Conservation (phyloP, 2,113 vertebrate species). For the Otis tarda region DNA sequence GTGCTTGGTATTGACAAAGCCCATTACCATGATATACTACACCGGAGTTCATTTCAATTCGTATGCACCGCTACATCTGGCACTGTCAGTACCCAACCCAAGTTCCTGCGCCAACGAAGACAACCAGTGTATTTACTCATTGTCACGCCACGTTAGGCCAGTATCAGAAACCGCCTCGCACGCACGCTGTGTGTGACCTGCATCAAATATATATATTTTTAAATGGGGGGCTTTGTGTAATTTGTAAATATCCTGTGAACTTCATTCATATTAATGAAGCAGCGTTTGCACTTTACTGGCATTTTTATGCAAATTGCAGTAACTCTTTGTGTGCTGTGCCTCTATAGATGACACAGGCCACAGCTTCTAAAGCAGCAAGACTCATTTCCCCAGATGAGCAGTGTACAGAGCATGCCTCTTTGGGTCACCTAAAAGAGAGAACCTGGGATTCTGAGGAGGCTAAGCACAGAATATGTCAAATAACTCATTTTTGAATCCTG, state of each 20-base stretch:
- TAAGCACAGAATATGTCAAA: not conserved
- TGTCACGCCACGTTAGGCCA: not conserved
- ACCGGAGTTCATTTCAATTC: slow-evolving; percentile 43
- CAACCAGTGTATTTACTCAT: slow-evolving; percentile 44
- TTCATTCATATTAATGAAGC: slow-evolving; percentile 56
- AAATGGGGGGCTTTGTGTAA: slow-evolving; percentile 43
- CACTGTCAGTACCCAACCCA: not conserved
- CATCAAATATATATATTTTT: slow-evolving; percentile 48
- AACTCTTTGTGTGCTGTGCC: not conserved
- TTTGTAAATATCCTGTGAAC: slow-evolving; percentile 56
- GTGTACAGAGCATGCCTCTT: not conserved
- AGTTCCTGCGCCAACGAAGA: not conserved
- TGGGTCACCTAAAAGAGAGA: not conserved
- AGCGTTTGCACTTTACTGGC: slow-evolving; percentile 9
- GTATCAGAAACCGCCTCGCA: slow-evolving; percentile 34
- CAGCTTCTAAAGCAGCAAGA: not conserved
- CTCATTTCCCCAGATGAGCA: not conserved
- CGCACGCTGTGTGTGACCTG: slow-evolving; percentile 21
- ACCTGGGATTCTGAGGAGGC: not conserved
- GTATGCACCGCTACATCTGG: slow-evolving; percentile 38
- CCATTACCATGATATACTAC: slow-evolving; percentile 65
- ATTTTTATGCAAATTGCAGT: slow-evolving; percentile 30
- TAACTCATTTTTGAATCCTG: not conserved
- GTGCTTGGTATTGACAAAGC: slow-evolving; percentile 71
- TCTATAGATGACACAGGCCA: not conserved